Percentiles rank a stretch among this genome's conserved stretches.
phyloP scores from a whole-genome alignment of 2,888 invertebrate genomes.

The Rhabditoides inermis region DNA sequence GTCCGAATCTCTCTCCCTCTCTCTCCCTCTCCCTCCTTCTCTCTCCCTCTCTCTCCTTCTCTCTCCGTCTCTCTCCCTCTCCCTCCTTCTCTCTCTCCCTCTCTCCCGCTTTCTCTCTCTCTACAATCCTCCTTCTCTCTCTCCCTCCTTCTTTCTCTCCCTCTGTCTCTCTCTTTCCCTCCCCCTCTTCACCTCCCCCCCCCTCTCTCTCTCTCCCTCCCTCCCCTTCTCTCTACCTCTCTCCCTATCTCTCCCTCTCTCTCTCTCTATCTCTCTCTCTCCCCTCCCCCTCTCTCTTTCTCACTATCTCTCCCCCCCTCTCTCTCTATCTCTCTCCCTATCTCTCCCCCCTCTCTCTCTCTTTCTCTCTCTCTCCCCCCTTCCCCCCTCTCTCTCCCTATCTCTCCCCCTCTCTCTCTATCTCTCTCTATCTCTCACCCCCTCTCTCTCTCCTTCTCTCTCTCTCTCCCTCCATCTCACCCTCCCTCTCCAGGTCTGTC shows the following conservation, averaged over 20 bases:
- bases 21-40: background rate
- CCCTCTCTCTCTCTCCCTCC: background rate
- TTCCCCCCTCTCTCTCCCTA: background rate
- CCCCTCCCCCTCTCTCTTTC: no score
- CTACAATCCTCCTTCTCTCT: no score
- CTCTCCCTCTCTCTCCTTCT: conserved; percentile 60
- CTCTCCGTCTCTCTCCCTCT: conserved; percentile 60
- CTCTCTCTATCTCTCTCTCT: background rate
- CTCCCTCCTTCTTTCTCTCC: no score
- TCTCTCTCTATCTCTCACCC: conserved; percentile 63
- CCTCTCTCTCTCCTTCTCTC: background rate
- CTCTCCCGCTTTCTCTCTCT: background rate
- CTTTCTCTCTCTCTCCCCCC: background rate
- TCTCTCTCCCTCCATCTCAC: background rate
- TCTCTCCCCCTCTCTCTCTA: background rate
- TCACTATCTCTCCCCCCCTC: conserved; percentile 68
- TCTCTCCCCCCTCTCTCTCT: background rate
- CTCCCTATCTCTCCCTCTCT: background rate
- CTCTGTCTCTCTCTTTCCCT: conserved; percentile 46
- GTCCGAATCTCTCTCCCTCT: background rate
- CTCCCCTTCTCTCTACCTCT: background rate
- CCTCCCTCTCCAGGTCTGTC: background rate
- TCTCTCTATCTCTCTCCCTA: background rate
- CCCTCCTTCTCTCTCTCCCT: background rate
- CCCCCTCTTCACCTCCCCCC: background rate